Evolutionary conservation across 2,888 invertebrate species (phyloP).

Genomic region (Cephus spinipes): DNA sequence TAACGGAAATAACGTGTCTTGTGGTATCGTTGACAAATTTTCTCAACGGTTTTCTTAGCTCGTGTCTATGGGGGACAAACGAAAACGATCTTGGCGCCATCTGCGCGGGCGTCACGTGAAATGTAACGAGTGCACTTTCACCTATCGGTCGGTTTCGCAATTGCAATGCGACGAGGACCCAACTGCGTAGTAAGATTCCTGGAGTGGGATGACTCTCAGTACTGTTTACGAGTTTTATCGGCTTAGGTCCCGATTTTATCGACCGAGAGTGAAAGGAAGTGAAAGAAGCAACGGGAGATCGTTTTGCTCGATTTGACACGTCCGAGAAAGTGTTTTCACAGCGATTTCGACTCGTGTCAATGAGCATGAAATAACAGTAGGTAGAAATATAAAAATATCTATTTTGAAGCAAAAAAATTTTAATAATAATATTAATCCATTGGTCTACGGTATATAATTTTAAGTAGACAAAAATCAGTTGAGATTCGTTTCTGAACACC

Average conservation of each 20-base stretch:
- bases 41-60: background rate
- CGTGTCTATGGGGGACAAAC: background rate
- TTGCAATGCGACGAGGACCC: background rate
- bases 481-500: background rate
- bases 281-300: background rate
- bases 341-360: background rate
- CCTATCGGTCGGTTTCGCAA: slow-evolving; percentile 48
- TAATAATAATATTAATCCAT: background rate
- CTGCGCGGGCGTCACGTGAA: slow-evolving; percentile 31
- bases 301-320: background rate
- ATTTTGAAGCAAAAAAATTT: too few species aligned
- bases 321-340: background rate
- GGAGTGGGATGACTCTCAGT: background rate
- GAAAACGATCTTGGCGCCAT: background rate
- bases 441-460: background rate
- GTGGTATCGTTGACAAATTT: background rate
- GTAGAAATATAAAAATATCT: background rate
- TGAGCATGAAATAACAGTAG: background rate
- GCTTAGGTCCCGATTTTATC: background rate
- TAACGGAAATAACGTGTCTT: background rate
- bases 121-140: slow-evolving; percentile 59
- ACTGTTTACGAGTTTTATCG: background rate
- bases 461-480: background rate
- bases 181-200: background rate
- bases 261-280: background rate